Percentiles rank a stretch among this genome's conserved stretches.
These are phyloP conservation scores for Cheumatopsyche charites DNA, from an alignment of 1,140 invertebrate genomes.

Conservation along the genomic window DNA sequence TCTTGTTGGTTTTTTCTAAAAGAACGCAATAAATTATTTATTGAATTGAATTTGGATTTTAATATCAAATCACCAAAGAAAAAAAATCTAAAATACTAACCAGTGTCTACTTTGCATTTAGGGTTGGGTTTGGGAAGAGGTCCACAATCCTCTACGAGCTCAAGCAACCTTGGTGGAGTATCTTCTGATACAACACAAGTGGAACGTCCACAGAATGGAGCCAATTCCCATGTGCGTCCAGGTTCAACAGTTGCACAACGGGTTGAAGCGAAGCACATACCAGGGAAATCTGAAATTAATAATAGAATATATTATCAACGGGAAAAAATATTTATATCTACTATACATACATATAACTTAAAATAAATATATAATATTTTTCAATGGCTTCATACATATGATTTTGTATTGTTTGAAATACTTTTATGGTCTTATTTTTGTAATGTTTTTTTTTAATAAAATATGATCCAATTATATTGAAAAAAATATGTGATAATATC, in stretches of 20 bases:
- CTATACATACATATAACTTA: neutral
- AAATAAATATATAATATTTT: neutral
- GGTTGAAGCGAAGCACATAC: slow-evolving; percentile 88
- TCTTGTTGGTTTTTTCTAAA: slow-evolving; percentile 88
- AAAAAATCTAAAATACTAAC: slow-evolving; percentile 52
- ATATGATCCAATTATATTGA: too few relatives aligned
- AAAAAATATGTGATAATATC: too few relatives aligned
- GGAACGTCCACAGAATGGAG: slow-evolving; percentile 85
- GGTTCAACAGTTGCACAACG: slow-evolving; percentile 84
- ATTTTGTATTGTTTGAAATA: too few relatives aligned
- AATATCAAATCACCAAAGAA: too few relatives aligned
- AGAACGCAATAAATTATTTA: slow-evolving; percentile 52
- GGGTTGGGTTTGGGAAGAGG: slow-evolving; percentile 82
- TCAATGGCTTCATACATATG: too few relatives aligned
- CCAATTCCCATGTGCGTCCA: slow-evolving; percentile 80
- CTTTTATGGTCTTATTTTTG: too few relatives aligned
- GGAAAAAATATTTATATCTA: too few relatives aligned
- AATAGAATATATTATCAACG: too few relatives aligned
- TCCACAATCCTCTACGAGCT: slow-evolving; percentile 87
- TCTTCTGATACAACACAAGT: slow-evolving; percentile 82
- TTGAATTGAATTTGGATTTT: neutral
- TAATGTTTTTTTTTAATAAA: too few relatives aligned
- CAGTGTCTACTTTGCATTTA: slow-evolving; percentile 82
- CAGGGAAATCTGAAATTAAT: slow-evolving; percentile 78
- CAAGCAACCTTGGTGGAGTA: slow-evolving; percentile 72